Evolutionary conservation across 2,888 invertebrate genomes (phyloP), one percentile per base, ranked within the genome.

Genomic region (Drosophila longiperda): DNA sequence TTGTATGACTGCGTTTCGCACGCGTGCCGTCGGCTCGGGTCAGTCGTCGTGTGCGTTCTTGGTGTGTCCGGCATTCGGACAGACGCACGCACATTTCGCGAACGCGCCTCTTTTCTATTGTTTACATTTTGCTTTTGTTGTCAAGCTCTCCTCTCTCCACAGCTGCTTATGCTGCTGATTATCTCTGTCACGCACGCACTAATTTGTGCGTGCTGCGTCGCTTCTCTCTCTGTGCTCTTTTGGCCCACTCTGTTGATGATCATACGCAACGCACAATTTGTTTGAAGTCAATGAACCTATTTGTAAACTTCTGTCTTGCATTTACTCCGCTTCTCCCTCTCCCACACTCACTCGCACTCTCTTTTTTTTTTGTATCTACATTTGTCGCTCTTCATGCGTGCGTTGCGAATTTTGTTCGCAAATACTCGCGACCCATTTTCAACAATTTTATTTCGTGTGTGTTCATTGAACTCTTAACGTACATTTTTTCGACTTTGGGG

Each of bases 221-320:
- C 42, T 26, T 45, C 49, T 57, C 33, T 59, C 53, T 53, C 67
- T 34, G 34, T 23, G 29, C 36, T 40, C 20, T 58, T 36, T 49
- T 32, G 53, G 45, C 45, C 26, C 52, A 36, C 33, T 58, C 11
- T 57, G 40, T 33, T 15, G 33, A 77, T 20, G 38, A 77, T 67
- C 67, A 69, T 73, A 80, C 73, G 40, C 68, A 53, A 55, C 17
- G 67, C 60, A 45, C 38, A 55, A 26, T 88, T 78, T 85, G 89
- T 85, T 85, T 85, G 85, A 71, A 80, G 85, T 85, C 89, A 84
- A 73, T 83, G 89, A 85, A 89, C 85, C 87, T 81, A 73, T 81
- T 69, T 42, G 85, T 78, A 73, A 73, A 73, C 59, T 61, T 61
- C 23, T 53, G 34, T 52, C 68, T 45, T 15, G 15, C 45, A 40